Evolutionary conservation across 2,797 vertebrate species (phyloP).

Genomic region (Melopsittacus undulatus): DNA sequence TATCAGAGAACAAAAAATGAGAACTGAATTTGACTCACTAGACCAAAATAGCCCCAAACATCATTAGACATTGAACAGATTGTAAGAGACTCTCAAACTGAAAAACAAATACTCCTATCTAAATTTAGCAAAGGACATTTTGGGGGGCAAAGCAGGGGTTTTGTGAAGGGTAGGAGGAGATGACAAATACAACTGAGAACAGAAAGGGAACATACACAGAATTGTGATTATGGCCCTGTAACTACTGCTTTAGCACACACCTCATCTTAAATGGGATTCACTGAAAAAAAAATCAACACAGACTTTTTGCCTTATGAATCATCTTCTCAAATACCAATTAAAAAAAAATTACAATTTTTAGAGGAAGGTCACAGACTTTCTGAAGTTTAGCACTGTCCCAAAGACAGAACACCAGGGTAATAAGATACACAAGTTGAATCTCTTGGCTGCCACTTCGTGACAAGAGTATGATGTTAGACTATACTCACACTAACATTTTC

Average conservation of each 20-base stretch:
- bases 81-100: not conserved
- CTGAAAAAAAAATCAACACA: not conserved
- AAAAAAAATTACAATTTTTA: not conserved
- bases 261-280: not conserved
- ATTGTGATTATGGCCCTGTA: not conserved
- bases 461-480: not conserved
- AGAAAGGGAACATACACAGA: not conserved
- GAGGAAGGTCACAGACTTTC: not conserved
- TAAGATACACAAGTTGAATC: not conserved
- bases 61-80: not conserved
- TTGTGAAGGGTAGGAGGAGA: not conserved
- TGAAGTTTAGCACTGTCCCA: not conserved
- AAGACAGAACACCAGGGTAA: not conserved
- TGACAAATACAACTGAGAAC: conserved; percentile 19
- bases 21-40: conserved; percentile 26
- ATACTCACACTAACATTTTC: not conserved
- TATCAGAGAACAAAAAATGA: not conserved
- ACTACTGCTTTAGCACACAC: not conserved
- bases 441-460: not conserved
- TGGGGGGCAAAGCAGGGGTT: not conserved
- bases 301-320: not conserved
- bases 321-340: not conserved
- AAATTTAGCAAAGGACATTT: conserved; percentile 22
- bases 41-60: conserved; percentile 30
- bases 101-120: conserved; percentile 38